phyloP scores from a whole-genome alignment of 1,140 invertebrate species.

The Procambarus virginalis region DNA sequence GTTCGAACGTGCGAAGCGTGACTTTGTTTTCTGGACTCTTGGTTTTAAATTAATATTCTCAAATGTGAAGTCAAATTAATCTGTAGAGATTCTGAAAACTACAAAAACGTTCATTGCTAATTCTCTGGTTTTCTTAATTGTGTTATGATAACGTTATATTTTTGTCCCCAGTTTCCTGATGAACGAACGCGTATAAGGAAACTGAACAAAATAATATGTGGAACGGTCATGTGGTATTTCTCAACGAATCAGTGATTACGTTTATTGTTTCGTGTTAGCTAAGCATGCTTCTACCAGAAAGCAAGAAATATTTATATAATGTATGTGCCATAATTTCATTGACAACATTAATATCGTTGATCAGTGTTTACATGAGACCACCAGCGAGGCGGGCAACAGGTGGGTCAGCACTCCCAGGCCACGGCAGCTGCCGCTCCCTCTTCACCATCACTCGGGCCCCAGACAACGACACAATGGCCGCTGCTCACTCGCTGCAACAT shows the following conservation, averaged over 20 bases:
- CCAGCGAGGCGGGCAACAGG: not conserved
- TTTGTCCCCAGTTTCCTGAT: not conserved
- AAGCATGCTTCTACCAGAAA: not conserved
- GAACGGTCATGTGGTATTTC: not conserved
- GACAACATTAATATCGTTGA: not conserved
- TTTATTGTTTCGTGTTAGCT: not conserved
- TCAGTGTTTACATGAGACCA: not conserved
- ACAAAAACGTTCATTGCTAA: too few relatives aligned
- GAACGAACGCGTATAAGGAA: not conserved
- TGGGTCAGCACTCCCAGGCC: not conserved
- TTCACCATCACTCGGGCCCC: conserved; percentile 23
- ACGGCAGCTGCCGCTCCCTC: not conserved
- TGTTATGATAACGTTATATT: not conserved
- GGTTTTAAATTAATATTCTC: too few relatives aligned
- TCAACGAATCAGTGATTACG: not conserved
- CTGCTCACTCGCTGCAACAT: not conserved
- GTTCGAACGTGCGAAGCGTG: too few relatives aligned
- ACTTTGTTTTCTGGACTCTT: too few relatives aligned
- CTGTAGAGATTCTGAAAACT: too few relatives aligned
- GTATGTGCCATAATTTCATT: not conserved
- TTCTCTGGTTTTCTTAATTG: too few relatives aligned
- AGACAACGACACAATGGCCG: not conserved
- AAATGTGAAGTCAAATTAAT: too few relatives aligned
- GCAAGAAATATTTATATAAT: not conserved
- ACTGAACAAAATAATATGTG: not conserved